phyloP scores from a whole-genome alignment of 2,797 vertebrate genomes.

The Acanthopagrus latus region DNA sequence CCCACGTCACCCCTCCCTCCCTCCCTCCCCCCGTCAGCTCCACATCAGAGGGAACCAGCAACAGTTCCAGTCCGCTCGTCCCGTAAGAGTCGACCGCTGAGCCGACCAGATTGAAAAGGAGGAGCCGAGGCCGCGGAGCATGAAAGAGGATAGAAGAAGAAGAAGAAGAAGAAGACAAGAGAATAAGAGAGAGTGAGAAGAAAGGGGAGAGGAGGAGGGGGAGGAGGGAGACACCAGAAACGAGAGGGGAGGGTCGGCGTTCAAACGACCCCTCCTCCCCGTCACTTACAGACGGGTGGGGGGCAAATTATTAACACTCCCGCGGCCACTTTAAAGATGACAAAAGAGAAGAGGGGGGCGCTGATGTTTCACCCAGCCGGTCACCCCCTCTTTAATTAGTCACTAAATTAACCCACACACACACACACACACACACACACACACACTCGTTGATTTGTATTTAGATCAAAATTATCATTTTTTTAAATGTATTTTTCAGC shows the following conservation, averaged over 20 bases:
- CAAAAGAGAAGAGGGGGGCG: constrained; percentile 73
- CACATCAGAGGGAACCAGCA: constrained; percentile 78
- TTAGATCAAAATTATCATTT: not conserved
- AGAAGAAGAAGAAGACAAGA: constrained; percentile 56
- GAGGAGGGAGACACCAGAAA: constrained; percentile 49
- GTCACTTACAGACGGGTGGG: constrained; percentile 78
- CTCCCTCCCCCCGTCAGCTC: not conserved
- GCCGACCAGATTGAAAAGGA: constrained; percentile 82
- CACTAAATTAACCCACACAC: constrained; percentile 31
- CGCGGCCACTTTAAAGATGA: constrained; percentile 87
- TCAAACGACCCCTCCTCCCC: constrained; percentile 73
- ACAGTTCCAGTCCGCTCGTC: constrained; percentile 84
- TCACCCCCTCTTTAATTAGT: constrained; percentile 87
- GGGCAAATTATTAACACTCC: constrained; percentile 88
- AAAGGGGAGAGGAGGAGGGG: constrained; percentile 40
- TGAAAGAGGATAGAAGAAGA: constrained; percentile 82
- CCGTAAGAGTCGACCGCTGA: constrained; percentile 74
- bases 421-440: constrained; percentile 9
- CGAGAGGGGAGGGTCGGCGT: constrained; percentile 68
- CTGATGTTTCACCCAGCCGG: constrained; percentile 82
- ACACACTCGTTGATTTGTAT: not conserved
- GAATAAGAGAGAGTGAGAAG: constrained; percentile 64
- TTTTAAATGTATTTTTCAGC: too few species aligned
- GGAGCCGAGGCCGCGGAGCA: constrained; percentile 79
- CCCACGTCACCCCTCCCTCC: constrained; percentile 7